Conservation (phyloP, 1,140 invertebrate species). For the Penaeus vannamei region DNA sequence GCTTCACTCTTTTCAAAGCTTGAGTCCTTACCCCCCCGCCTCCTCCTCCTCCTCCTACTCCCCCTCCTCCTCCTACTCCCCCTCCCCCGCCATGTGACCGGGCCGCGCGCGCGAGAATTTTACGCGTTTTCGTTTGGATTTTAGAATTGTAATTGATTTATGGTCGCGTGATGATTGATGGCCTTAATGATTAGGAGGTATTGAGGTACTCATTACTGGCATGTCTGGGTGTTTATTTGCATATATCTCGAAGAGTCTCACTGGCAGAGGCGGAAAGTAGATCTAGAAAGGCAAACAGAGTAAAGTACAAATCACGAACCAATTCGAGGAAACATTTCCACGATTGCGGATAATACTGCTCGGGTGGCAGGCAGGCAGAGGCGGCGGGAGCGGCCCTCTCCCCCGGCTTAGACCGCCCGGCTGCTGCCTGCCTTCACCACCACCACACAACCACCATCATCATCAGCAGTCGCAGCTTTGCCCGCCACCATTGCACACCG, state of each 20-base stretch:
- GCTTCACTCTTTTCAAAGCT: slow-evolving; percentile 66
- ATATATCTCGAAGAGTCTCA: neutral
- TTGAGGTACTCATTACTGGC: slow-evolving; percentile 11
- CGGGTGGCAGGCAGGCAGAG: slow-evolving; percentile 41
- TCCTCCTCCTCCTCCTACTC: slow-evolving; percentile 3
- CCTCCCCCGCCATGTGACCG: slow-evolving; percentile 57
- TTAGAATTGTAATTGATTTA: slow-evolving; percentile 68
- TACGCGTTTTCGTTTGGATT: slow-evolving; percentile 66
- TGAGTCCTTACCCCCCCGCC: slow-evolving; percentile 51
- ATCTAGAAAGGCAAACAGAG: neutral
- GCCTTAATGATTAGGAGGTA: slow-evolving; percentile 49
- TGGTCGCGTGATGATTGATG: slow-evolving; percentile 62
- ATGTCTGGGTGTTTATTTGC: neutral
- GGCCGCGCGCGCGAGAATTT: slow-evolving; percentile 66
- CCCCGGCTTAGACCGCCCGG: slow-evolving; percentile 59
- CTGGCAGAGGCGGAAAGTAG: neutral
- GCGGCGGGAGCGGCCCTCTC: slow-evolving; percentile 35
- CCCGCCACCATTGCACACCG: slow-evolving; percentile 64
- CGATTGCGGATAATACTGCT: slow-evolving; percentile 66
- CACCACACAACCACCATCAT: slow-evolving; percentile 57
- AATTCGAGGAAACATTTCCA: slow-evolving; percentile 65
- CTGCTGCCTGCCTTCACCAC: slow-evolving; percentile 55
- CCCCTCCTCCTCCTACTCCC: slow-evolving; percentile 23
- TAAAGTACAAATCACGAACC: slow-evolving; percentile 57
- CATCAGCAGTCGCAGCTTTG: slow-evolving; percentile 59